These are phyloP conservation scores for Engraulis encrasicolus DNA, from an alignment of 2,113 vertebrate genomes.

Conservation along the genomic window DNA sequence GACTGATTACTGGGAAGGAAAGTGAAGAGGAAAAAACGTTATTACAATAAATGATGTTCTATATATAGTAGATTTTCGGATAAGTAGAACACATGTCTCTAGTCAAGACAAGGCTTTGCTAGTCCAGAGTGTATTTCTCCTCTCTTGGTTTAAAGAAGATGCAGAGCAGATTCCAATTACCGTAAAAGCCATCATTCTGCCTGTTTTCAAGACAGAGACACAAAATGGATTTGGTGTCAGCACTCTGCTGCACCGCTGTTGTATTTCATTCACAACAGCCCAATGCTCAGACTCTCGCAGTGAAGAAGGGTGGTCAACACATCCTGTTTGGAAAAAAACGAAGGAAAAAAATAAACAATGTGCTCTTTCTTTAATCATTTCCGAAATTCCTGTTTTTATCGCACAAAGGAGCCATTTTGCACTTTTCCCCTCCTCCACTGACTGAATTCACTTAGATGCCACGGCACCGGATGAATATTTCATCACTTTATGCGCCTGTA, in stretches of 20 bases:
- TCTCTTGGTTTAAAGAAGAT: slow-evolving; percentile 30
- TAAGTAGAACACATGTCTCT: not conserved
- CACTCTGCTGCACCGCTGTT: slow-evolving; percentile 48
- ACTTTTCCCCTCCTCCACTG: not conserved
- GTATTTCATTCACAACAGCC: slow-evolving; percentile 52
- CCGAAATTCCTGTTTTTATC: not conserved
- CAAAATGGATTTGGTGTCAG: slow-evolving; percentile 69
- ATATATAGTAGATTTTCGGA: not conserved
- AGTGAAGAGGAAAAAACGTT: not conserved
- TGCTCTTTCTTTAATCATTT: not conserved
- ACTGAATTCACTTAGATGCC: not conserved
- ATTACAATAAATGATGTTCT: not conserved
- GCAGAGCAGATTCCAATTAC: slow-evolving; percentile 61
- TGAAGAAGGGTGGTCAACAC: not conserved
- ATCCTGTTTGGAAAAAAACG: not conserved
- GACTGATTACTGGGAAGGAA: not conserved
- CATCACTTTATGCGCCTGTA: not conserved
- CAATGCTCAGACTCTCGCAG: not conserved
- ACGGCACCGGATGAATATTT: not conserved
- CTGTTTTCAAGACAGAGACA: slow-evolving; percentile 62
- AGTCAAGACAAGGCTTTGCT: not conserved
- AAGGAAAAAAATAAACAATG: not conserved
- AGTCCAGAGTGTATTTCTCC: not conserved
- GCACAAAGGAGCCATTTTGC: not conserved
- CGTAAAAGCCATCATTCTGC: slow-evolving; percentile 56